Percentiles rank a stretch among this genome's conserved stretches.
These are phyloP conservation scores for Patella ulyssiponensis DNA, from an alignment of 2,888 invertebrate species.

Conservation along the genomic window DNA sequence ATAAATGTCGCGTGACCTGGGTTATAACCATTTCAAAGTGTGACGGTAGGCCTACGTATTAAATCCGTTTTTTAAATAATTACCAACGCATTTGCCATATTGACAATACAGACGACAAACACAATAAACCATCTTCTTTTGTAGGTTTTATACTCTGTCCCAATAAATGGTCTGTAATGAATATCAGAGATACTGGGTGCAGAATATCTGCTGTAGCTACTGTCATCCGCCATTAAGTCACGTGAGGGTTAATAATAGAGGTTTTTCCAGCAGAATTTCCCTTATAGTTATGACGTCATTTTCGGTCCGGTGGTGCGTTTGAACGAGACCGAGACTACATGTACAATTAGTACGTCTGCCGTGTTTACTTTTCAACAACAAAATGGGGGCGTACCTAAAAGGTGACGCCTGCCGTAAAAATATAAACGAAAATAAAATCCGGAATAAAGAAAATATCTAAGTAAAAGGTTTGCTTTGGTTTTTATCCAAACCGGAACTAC, in stretches of 20 bases:
- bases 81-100: slow-evolving; percentile 69
- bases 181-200: slow-evolving; percentile 8
- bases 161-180: slow-evolving; percentile 26
- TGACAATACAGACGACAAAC: slow-evolving; percentile 60
- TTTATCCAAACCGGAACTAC: no score
- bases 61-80: slow-evolving; percentile 23
- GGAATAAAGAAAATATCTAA: no score
- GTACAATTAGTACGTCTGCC: no score
- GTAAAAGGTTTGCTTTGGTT: no score
- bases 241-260: slow-evolving; percentile 10
- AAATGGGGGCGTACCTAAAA: no score
- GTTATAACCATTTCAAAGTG: no score
- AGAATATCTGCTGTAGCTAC: not conserved
- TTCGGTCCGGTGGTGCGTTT: not conserved
- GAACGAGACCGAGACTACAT: no score
- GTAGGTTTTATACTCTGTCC: slow-evolving; percentile 52
- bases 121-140: slow-evolving; percentile 66
- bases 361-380: no score
- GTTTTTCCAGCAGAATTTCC: not conserved
- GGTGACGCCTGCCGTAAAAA: no score
- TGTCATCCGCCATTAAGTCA: slow-evolving; percentile 16
- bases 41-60: no score
- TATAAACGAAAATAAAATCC: no score
- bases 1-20: no score
- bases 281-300: not conserved